phyloP scores from a whole-genome alignment of 2,113 vertebrate species.

The Chauna torquata region DNA sequence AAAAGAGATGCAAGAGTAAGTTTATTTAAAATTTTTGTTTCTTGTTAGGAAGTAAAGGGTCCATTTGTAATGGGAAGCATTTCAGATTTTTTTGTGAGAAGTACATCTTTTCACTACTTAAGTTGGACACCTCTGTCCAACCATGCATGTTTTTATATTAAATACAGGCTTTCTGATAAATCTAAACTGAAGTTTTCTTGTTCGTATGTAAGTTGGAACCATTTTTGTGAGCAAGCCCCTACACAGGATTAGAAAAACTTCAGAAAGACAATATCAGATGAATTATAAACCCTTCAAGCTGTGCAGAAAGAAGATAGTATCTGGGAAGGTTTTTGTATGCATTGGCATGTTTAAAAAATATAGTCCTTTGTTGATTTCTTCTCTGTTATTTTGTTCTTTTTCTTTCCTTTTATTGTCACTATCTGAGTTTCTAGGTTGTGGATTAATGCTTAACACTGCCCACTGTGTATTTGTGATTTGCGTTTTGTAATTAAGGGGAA shows the following conservation, averaged over 20 bases:
- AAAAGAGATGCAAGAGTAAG: neutral
- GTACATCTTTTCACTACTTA: neutral
- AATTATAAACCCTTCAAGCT: conserved; percentile 42
- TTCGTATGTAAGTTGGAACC: conserved; percentile 9
- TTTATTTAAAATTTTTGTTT: neutral
- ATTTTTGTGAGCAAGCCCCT: conserved; percentile 19
- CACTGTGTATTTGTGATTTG: conserved; percentile 81
- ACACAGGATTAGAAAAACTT: neutral
- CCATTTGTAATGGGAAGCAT: neutral
- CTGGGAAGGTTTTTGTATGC: conserved; percentile 3
- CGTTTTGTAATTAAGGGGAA: conserved; percentile 85
- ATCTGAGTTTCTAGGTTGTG: conserved; percentile 71
- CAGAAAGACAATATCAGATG: conserved; percentile 35
- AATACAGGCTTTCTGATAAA: conserved; percentile 4
- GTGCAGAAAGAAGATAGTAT: neutral
- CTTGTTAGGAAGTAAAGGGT: neutral
- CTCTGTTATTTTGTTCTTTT: neutral
- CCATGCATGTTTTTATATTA: neutral
- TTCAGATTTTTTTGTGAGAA: neutral
- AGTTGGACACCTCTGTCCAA: neutral
- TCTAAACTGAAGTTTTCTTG: neutral
- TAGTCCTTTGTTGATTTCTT: conserved; percentile 31
- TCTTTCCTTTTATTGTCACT: conserved; percentile 48
- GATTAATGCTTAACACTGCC: conserved; percentile 76
- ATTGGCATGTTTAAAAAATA: conserved; percentile 32